phyloP scores from a whole-genome alignment of 2,888 invertebrate species.

The Thereva unica region DNA sequence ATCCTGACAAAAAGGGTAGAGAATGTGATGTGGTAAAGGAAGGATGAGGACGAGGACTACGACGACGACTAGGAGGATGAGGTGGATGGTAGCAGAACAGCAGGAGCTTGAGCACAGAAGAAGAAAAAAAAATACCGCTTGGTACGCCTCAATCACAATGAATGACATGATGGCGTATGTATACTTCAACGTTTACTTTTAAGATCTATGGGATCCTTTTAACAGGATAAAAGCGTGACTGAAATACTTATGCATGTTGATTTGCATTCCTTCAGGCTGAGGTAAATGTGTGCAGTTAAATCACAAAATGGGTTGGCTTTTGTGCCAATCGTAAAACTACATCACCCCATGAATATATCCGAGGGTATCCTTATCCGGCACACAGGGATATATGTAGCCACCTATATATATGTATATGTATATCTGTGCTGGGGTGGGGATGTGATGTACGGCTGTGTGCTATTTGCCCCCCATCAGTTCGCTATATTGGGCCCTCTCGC shows the following conservation, averaged over 20 bases:
- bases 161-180: conserved; percentile 33
- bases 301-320: conserved; percentile 36
- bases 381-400: conserved; percentile 11
- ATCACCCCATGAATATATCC: conserved; percentile 14
- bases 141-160: conserved; percentile 36
- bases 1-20: background rate
- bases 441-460: too few relatives aligned
- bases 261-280: conserved; percentile 40
- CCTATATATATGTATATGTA: conserved; percentile 6
- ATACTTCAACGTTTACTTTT: conserved; percentile 33
- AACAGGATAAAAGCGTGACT: conserved; percentile 43
- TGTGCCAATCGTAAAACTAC: conserved; percentile 32
- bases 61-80: too few relatives aligned
- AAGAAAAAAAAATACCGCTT: conserved; percentile 11
- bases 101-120: background rate
- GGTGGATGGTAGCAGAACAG: too few relatives aligned
- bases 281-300: conserved; percentile 35
- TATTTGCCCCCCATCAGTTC: too few relatives aligned
- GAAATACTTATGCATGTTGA: conserved; percentile 41
- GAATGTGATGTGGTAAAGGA: background rate
- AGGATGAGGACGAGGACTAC: too few relatives aligned
- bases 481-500: too few relatives aligned
- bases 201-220: conserved; percentile 40
- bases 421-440: background rate
- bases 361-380: conserved; percentile 8